Conservation (phyloP, 2,113 vertebrate species). For the Cichladusa arquata region DNA sequence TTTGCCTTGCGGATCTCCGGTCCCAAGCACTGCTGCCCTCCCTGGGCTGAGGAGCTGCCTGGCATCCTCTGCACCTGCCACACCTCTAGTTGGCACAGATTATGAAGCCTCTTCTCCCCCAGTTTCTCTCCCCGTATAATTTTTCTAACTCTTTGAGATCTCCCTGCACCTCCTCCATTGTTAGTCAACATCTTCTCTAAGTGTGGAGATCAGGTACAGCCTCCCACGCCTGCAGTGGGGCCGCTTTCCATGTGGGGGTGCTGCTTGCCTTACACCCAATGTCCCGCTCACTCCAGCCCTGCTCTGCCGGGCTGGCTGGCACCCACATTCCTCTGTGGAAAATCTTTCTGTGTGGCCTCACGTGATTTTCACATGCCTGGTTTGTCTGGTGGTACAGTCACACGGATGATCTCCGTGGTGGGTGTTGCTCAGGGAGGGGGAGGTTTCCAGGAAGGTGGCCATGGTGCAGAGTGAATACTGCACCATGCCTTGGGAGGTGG, state of each 20-base stretch:
- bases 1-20: accelerated
- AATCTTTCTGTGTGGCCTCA: not conserved
- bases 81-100: not conserved
- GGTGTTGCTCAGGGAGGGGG: not conserved
- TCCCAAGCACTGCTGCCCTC: not conserved
- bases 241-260: not conserved
- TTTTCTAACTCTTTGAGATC: not conserved
- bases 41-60: accelerated
- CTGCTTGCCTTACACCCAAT: not conserved
- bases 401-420: accelerated
- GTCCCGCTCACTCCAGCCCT: accelerated
- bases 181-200: not conserved
- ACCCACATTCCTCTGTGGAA: not conserved
- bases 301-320: not conserved
- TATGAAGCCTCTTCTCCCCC: not conserved
- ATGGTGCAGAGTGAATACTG: not conserved
- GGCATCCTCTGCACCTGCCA: not conserved
- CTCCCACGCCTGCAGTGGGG: not conserved
- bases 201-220: accelerated
- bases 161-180: not conserved
- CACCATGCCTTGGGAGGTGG: not conserved
- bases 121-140: not conserved
- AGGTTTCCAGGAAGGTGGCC: not conserved
- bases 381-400: not conserved
- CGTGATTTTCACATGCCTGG: not conserved